Base-by-base conservation (phyloP, 2,888 invertebrate genomes). In the Aphodius granarius region DNA sequence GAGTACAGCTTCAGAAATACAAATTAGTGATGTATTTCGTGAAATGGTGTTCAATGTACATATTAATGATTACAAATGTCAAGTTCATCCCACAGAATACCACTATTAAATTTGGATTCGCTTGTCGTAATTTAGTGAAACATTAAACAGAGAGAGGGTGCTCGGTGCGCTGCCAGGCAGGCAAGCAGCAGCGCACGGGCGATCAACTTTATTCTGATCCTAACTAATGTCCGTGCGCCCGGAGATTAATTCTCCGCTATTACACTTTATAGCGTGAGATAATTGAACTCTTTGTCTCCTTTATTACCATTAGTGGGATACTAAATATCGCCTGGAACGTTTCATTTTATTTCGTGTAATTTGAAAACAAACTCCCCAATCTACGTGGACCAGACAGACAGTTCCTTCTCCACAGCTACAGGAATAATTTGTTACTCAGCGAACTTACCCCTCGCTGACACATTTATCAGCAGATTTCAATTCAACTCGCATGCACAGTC, bases 221-320 rank as follows among this genome's bases (percentile, higher is more conserved):
- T 73, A 77, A 77, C 74, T 75, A 77, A 77, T 77, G 66, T 23
- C 68, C 74, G 18, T 73, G 74, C 76, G 66, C 71, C 66, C 22
- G 22, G 75, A 79, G 78, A 79, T 79, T 78, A 78, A 79, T 79
- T 74, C 77, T 72, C 66, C 64, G 75, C 79, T 77, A 79, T 78
- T 78, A 78, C 75, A 79, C 72, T 78, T 76, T 77, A 77, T 78
- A 75, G 75, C 78, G 65, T 64, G 73, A 75, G 78, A 78, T 79
- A 79, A 79, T 79, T 78, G 79, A 79, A 79, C 78, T 78, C 78
- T 78, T 79, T 79, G 79, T 79, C 76, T 78, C 75, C 77, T 79
- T 79, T 77, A 78, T 79, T 77, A 77, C 76, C 78, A 76, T 74
- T 77, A 79, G 77, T 74, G 70, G 64, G 74, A 74, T 75, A 75